Base-by-base conservation (phyloP, 1,140 invertebrate genomes). In the Harpegnathos saltator region DNA sequence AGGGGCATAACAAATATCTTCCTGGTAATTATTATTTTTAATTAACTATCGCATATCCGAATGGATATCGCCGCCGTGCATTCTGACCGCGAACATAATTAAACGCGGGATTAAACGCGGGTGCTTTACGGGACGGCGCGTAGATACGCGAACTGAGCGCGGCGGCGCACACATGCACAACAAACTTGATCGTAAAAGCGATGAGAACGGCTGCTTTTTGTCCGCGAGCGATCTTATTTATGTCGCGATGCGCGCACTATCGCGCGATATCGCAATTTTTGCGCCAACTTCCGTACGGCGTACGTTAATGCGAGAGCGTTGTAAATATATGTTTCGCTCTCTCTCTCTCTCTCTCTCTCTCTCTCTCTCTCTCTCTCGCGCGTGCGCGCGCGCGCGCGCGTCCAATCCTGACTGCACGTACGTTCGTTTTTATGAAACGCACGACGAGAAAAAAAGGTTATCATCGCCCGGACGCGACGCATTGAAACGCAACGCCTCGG, bases 1-100 rank as follows among this genome's bases (percentile, higher is more conserved):
- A 65, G 29, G 26, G 26, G 80, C 74, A 74, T 74, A 81, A 80
- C 87, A 87, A 87, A 87, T 77, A 59, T 84, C 71, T 72, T 65
- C 24, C n/a, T 12, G 54, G 74, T 82, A 88, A 88, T 86, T 85
- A 85, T 85, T 85, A 66, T 86, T 85, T 85, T 82, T 86, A 86
- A 86, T 86, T 85, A 82, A 78, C 33, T 83, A 74, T 71, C 72
- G 24, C 26, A 33, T 33, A 33, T 33, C 33, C 48, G 26, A 66
- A 77, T 54, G 33, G 14, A 48, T 29, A 29, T 19, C 58, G 50
- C 26, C 56, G 19, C 44, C 17, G 19, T n/a, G 24, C 26, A 52
- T 65, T 58, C 4, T 44, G 29, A 58, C 56, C 24, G 15, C 50
- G 26, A 58, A 54, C 24, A 59, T 84, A 59, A 85, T 85, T 84